Evolutionary conservation across 2,113 vertebrate species (phyloP), one percentile per base, ranked within the genome.

Genomic region (Neomonachus schauinslandi): DNA sequence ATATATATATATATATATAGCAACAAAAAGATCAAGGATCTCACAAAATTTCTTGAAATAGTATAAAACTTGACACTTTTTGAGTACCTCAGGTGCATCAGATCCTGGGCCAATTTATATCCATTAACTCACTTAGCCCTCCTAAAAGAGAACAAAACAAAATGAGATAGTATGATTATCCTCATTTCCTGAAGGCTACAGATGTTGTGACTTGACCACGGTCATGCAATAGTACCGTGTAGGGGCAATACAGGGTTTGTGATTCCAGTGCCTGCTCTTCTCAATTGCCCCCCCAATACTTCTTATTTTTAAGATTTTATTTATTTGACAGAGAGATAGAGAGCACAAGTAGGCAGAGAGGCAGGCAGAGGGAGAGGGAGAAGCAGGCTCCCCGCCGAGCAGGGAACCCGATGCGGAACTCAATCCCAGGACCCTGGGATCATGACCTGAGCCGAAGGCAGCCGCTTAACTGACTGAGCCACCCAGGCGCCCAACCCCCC

Each of bases 121-220:
- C 19, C 6, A 63, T 24, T 36, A 82, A 59, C 24, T 53, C 76
- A 83, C 57, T 53, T 46, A 65, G 49, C 3, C 59, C 12, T 83
- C 28, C 51, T 80, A 61, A 86, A 69, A 49, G 22, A 93, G 74
- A 96, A 55, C 36, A 90, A 18, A 79, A 69, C 22, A 12, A 85
- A 71, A 63, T 3, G 46, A 86, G 72, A 15, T n/a, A 19, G 9
- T 9, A 9, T 67, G 79, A 39, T 42, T 80, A 24, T n/a, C 33
- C 5, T 89, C 28, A 33, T 69, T 22, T 36, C 18, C 42, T 77
- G 42, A 55, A 49, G 24, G 19, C 55, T n/a, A 31, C 31, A 81
- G 72, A 89, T 74, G 11, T 4, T 49, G 39, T 87, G 10, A n/a
- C 18, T 36, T 74, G 49, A 65, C 39, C 24, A 28, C 0, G 46